Evolutionary conservation across 2,113 vertebrate genomes (phyloP).

Genomic region (Ammodytes marinus): DNA sequence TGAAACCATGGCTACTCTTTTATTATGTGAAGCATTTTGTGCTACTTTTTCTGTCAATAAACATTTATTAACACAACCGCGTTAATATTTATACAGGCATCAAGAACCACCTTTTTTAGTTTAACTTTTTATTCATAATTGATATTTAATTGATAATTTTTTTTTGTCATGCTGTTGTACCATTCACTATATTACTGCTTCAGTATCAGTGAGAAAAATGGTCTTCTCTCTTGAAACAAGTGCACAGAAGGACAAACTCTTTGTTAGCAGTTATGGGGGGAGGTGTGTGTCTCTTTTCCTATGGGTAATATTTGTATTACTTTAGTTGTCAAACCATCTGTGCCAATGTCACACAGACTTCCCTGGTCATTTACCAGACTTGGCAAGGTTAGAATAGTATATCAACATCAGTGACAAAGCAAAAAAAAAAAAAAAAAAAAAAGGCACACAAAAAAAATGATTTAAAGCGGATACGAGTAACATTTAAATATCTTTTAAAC

Average conservation of each 20-base stretch:
- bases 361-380: constrained; percentile 13
- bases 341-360: constrained; percentile 6
- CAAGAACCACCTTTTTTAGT: no score
- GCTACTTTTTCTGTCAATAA: no score
- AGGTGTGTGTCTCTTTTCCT: neutral
- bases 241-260: neutral
- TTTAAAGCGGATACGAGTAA: no score
- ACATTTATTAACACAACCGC: no score
- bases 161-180: no score
- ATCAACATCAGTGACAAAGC: neutral
- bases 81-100: no score
- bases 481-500: no score
- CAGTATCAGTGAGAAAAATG: neutral
- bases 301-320: neutral
- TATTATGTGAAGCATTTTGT: no score
- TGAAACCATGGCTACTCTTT: no score
- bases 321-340: constrained; percentile 9
- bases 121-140: no score
- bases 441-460: no score
- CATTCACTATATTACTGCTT: neutral
- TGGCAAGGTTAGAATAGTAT: neutral
- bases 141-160: no score
- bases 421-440: neutral
- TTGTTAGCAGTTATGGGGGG: neutral
- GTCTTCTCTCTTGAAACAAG: neutral